Percentiles rank a stretch among this genome's conserved stretches.
Conservation (phyloP, 2,888 invertebrate species). For the Abrostola triplasia region DNA sequence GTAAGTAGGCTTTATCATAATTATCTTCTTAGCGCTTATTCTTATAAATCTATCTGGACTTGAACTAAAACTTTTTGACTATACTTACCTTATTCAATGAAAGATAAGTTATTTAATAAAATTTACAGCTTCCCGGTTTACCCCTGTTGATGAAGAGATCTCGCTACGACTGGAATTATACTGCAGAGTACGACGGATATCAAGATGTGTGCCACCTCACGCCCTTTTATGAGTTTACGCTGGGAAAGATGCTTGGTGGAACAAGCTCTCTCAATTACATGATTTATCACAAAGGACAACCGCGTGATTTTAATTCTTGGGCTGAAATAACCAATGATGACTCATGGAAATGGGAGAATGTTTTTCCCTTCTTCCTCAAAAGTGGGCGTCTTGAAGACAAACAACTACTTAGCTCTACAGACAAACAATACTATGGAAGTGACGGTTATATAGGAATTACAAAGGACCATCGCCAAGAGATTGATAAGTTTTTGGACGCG, state of each 20-base stretch:
- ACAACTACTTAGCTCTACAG: conserved; percentile 43
- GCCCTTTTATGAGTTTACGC: conserved; percentile 52
- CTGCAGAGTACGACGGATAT: conserved; percentile 56
- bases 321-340: conserved; percentile 55
- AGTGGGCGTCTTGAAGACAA: conserved; percentile 57
- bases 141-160: conserved; percentile 52
- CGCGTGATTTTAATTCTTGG: conserved; percentile 64
- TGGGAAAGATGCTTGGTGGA: conserved; percentile 71
- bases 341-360: conserved; percentile 63
- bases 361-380: conserved; percentile 64
- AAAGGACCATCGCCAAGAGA: conserved; percentile 47
- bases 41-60: not conserved
- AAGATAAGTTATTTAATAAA: no score
- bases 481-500: conserved; percentile 62
- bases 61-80: not conserved
- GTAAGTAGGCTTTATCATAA: conserved; percentile 46
- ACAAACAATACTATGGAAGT: conserved; percentile 53
- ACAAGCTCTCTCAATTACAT: conserved; percentile 64
- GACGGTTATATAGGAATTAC: conserved; percentile 55
- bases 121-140: conserved; percentile 63
- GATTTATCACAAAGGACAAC: conserved; percentile 63
- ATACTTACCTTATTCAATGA: not conserved
- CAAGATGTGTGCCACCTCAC: conserved; percentile 47
- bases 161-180: conserved; percentile 65
- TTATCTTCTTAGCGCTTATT: not conserved